Evolutionary conservation across 2,797 vertebrate species (phyloP).

Genomic region (Lithobates pipiens): DNA sequence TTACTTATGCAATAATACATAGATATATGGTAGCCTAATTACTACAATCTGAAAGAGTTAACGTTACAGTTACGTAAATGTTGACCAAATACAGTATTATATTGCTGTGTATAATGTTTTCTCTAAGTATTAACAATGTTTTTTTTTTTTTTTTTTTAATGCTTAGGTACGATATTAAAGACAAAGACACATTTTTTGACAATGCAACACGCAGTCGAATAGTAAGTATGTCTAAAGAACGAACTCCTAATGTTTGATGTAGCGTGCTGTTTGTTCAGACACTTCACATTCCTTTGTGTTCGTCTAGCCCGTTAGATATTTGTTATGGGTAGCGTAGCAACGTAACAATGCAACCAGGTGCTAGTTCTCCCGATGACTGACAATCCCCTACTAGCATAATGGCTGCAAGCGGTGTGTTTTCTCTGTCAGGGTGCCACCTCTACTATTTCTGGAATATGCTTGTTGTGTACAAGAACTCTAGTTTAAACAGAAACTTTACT

Average conservation of each 20-base stretch:
- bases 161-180: constrained; percentile 91
- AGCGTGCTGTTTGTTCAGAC: background rate
- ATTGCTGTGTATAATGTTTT: too few species aligned
- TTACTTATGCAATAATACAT: background rate
- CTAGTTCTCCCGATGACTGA: background rate
- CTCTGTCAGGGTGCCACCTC: background rate
- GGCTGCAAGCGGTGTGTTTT: background rate
- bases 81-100: too few species aligned
- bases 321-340: constrained; percentile 53
- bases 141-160: background rate
- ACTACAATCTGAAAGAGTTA: background rate
- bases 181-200: constrained; percentile 92
- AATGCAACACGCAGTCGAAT: constrained; percentile 93
- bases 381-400: background rate
- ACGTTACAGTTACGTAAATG: too few species aligned
- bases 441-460: background rate
- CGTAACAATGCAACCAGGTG: background rate
- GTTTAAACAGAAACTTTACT: background rate
- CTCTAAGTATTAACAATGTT: too few species aligned
- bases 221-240: constrained; percentile 79
- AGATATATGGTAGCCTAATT: background rate
- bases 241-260: background rate
- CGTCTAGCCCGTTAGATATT: constrained; percentile 4
- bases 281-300: background rate
- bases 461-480: background rate